A percentile compares a stretch with the other conserved stretches of the same genome.
phyloP scores from a whole-genome alignment of 2,888 invertebrate species.

The Escarpia spicata region DNA sequence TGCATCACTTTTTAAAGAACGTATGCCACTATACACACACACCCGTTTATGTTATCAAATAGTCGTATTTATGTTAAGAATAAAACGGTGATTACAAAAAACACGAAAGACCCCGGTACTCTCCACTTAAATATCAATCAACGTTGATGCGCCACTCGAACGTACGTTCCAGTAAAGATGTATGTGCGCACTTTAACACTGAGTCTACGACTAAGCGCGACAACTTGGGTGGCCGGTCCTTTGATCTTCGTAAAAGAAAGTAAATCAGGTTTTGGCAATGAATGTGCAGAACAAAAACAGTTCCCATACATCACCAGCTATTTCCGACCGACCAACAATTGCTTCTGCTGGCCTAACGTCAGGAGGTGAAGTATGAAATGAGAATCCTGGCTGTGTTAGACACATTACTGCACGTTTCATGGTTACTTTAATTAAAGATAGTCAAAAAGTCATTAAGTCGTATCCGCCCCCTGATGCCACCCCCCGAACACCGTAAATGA shows the following conservation, averaged over 20 bases:
- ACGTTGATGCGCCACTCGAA: neutral
- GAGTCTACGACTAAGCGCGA: neutral
- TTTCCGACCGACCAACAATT: neutral
- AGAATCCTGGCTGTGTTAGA: neutral
- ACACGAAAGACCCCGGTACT: neutral
- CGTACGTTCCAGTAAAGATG: neutral
- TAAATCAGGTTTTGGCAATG: neutral
- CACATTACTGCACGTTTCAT: neutral
- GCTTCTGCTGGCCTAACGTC: neutral
- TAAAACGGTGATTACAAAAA: neutral
- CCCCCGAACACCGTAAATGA: neutral
- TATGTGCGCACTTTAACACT: neutral
- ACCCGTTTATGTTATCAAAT: neutral
- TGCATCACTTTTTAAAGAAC: no score
- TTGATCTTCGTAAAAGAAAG: neutral
- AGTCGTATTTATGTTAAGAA: neutral
- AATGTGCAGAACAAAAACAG: neutral
- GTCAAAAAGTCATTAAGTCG: no score
- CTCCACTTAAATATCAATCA: neutral
- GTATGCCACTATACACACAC: no score
- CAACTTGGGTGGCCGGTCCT: neutral
- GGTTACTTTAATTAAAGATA: neutral
- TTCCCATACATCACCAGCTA: neutral
- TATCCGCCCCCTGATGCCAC: no score
- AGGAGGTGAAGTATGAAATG: neutral